Base-by-base conservation (phyloP, 2,888 invertebrate species). In the Athalia rosae region DNA sequence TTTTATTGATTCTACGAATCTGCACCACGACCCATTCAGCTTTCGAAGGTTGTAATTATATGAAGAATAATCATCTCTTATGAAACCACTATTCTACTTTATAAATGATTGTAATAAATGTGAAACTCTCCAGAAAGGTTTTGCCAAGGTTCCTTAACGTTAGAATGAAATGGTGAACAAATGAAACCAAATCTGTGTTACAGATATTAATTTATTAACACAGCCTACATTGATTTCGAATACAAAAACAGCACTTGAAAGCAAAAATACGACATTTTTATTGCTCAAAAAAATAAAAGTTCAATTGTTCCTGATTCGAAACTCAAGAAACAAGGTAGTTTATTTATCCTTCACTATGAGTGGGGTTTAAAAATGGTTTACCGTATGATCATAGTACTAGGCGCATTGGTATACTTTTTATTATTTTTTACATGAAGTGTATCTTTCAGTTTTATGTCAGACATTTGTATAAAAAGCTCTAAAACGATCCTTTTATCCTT, bases 1-100 rank as follows among this genome's bases (percentile, higher is more conserved):
- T 96, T 97, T 91, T 96, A 97, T 92, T 97, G 90, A 91, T 74
- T 80, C 76, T 56, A 76, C 53, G 41, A 78, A 76, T 74, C 69
- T 64, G 69, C 71, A 78, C 74, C 63, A 66, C 48, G 47, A 76
- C 63, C 48, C 53, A 61, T 80, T 79, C 78, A 80, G 85, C 84
- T 86, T 84, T 87, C 85, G 84, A 83, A 82, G 83, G 84, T 83
- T 86, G 82, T 85, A 86, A 83, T 85, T 85, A 82, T 85, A 76
- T 58, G 48, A 77, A 61, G 66, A 48, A 45, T 45, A 71, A 69
- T 58, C 43, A 61, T 48, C 59, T 61, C 74, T 62, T 59, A 64
- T 64, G 61, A 58, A 66, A 64, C 13, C 11, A 59, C 59, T 67
- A 77, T n/a, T 77, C 79, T 82, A 80, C 78, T 79, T 82, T 80